Evolutionary conservation across 2,888 invertebrate species (phyloP), one percentile per base, ranked within the genome.

Genomic region (Tenthredo distinguenda): DNA sequence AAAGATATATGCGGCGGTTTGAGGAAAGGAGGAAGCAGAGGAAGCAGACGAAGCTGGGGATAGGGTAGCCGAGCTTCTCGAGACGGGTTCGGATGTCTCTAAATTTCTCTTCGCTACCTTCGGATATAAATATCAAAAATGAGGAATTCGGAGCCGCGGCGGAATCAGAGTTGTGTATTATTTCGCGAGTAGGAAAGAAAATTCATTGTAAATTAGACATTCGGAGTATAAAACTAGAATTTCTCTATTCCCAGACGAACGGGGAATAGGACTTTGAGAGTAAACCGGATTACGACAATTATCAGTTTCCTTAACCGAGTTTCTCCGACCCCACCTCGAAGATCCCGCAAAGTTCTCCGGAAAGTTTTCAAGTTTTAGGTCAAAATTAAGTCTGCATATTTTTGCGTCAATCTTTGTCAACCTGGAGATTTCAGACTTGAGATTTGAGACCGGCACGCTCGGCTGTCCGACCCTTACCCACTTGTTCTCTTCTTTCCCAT

Each of bases 361-460:
- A 74, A 74, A 43, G 37, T 77, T 77, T 26, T 34, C 68, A 31
- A 71, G 47, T 47, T 83, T 83, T 65, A 31, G 68, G 47, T 12
- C 10, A 15, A 68, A 83, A 83, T 83, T 83, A 65, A 47, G 71
- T 83, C 83, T 83, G 83, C 83, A 83, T 83, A 83, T 83, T 83
- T 83, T 83, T 83, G 31, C 83, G 68, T 83, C 83, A 83, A 83
- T 83, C 83, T 65, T 68, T 65, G 65, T 82, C 65, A 82, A 26
- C 0, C 6, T 31, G 12, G 31, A 5, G 34, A 31, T 55, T 62
- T 62, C 12, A 62, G 21, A 62, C 26, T 50, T 55, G 7, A 55
- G 55, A 68, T 18, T 31, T 34, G 12, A 31, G 31, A 31, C 5
- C n/a, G 55, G 18, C 55, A n/a, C 55, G n/a, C 55, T 55, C 55